Conservation (phyloP, 2,888 invertebrate genomes). For the Encarsia formosa region DNA sequence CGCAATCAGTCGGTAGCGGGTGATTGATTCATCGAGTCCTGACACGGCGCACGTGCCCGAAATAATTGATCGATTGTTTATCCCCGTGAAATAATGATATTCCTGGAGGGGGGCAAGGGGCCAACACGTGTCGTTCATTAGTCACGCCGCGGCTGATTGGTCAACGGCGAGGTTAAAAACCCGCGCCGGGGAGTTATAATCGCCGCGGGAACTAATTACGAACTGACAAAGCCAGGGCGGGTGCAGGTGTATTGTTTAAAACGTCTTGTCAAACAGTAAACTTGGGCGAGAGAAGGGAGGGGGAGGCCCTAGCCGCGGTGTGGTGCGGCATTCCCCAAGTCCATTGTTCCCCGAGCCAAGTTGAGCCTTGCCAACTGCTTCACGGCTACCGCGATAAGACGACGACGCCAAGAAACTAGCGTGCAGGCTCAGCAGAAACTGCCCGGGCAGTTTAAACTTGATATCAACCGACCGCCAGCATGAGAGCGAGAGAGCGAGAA, state of each 20-base stretch:
- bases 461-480: too few species aligned
- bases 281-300: too few species aligned
- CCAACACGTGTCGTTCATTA: slow-evolving; percentile 31
- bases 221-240: slow-evolving; percentile 35
- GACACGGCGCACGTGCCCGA: too few species aligned
- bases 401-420: slow-evolving; percentile 8
- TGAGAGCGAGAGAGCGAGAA: slow-evolving; percentile 9
- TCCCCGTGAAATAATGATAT: too few species aligned
- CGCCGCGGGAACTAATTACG: slow-evolving; percentile 34
- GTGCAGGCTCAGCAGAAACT: slow-evolving; percentile 6
- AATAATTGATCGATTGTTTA: too few species aligned
- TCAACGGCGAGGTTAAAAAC: too few species aligned
- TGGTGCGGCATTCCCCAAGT: slow-evolving; percentile 1
- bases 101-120: slow-evolving; percentile 39
- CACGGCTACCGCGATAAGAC: slow-evolving; percentile 10
- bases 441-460: slow-evolving; percentile 12
- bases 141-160: slow-evolving; percentile 28
- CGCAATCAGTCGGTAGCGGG: too few species aligned
- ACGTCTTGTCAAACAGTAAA: slow-evolving; percentile 35
- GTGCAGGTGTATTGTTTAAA: slow-evolving; percentile 29
- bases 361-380: slow-evolving; percentile 1
- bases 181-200: slow-evolving; percentile 33
- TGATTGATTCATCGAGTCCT: too few species aligned
- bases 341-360: slow-evolving; percentile 17
- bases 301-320: background rate